phyloP scores from a whole-genome alignment of 2,888 invertebrate species.

The Tridacna crocea region DNA sequence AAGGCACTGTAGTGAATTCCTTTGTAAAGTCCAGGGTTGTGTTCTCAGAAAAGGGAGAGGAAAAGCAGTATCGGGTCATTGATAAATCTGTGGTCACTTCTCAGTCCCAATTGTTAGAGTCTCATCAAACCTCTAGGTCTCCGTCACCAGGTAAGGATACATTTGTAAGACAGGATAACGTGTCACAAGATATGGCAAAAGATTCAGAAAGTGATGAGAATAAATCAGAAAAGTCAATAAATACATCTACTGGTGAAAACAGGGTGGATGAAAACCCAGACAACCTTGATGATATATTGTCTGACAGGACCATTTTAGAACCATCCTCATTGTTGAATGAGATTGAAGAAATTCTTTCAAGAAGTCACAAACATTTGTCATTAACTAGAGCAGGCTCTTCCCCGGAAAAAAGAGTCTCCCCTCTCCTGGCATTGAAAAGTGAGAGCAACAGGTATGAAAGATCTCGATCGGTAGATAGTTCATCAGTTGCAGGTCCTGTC shows the following conservation, averaged over 20 bases:
- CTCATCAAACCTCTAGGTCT: conserved; percentile 13
- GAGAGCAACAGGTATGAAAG: conserved; percentile 34
- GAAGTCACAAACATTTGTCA: conserved; percentile 60
- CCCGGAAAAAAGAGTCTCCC: conserved; percentile 47
- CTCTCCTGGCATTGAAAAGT: conserved; percentile 13
- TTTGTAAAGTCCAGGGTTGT: conserved; percentile 25
- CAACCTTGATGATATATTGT: conserved; percentile 52
- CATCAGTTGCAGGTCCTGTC: conserved; percentile 58
- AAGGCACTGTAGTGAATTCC: conserved; percentile 31
- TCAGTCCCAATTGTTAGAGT: conserved; percentile 12
- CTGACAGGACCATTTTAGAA: conserved; percentile 54
- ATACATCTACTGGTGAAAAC: not conserved
- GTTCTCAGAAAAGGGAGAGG: conserved; percentile 30
- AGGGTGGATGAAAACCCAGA: conserved; percentile 12
- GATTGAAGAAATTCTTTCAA: conserved; percentile 65
- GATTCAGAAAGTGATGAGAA: not conserved
- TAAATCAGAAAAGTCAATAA: not conserved
- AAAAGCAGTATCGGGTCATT: conserved; percentile 54
- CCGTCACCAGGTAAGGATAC: conserved; percentile 3
- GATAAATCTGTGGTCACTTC: conserved; percentile 42
- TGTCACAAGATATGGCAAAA: not conserved
- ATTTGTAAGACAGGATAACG: not conserved
- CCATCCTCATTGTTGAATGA: conserved; percentile 66
- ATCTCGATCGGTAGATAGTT: conserved; percentile 49
- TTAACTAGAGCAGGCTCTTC: conserved; percentile 48